Conservation (phyloP, 2,113 vertebrate species). For the Stigmatopora nigra region DNA sequence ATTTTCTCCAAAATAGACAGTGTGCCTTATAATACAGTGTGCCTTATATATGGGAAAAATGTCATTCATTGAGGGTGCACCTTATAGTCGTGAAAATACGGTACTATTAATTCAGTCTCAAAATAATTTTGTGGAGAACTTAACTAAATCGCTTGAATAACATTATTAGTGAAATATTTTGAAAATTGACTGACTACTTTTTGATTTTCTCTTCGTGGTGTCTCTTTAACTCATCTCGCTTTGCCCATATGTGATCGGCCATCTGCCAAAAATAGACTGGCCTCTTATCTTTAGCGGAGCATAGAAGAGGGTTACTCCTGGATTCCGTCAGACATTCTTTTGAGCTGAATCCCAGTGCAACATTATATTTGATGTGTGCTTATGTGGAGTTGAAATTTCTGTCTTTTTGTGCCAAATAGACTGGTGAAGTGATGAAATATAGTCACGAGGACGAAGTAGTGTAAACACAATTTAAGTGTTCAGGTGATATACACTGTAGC, state of each 20-base stretch:
- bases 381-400: no score
- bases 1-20: no score
- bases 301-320: background rate
- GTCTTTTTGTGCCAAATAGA: no score
- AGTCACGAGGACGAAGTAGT: no score
- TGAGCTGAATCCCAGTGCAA: background rate
- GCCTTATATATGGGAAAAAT: no score
- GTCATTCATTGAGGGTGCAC: no score
- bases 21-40: no score
- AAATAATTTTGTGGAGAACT: background rate
- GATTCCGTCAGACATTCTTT: background rate
- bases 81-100: no score
- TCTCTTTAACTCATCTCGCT: background rate
- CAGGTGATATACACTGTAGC: no score
- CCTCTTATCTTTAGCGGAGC: background rate
- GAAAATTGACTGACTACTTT: background rate
- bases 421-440: no score
- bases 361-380: background rate
- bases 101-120: background rate
- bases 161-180: background rate
- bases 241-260: conserved; percentile 1
- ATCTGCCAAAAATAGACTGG: conserved; percentile 1
- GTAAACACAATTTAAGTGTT: no score
- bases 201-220: background rate
- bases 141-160: background rate